Evolutionary conservation across 2,113 vertebrate species (phyloP).

Genomic region (Microtus ochrogaster): DNA sequence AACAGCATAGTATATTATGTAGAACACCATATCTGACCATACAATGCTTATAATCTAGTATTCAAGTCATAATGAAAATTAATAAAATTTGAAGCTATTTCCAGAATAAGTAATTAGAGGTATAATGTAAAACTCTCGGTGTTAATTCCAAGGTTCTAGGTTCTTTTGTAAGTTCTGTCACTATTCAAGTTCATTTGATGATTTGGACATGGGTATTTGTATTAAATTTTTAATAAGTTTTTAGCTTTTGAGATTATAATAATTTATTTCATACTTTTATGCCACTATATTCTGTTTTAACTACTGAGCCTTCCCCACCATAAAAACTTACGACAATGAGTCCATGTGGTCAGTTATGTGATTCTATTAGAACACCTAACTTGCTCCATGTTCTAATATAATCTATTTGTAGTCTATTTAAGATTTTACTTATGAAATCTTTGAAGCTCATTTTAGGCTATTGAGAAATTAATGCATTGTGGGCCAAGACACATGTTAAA

Average conservation of each 20-base stretch:
- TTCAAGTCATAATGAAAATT: background rate
- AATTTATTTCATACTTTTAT: background rate
- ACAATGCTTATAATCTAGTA: background rate
- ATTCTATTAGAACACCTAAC: background rate
- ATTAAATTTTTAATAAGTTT: background rate
- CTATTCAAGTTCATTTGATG: background rate
- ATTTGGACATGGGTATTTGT: background rate
- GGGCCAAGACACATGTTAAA: background rate
- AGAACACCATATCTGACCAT: background rate
- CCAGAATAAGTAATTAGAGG: background rate
- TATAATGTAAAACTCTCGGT: background rate
- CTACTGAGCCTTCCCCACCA: background rate
- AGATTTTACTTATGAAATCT: background rate
- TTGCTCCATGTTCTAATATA: background rate
- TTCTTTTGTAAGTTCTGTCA: background rate
- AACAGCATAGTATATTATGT: background rate
- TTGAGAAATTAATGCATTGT: background rate
- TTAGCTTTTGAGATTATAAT: background rate
- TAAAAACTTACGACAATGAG: background rate
- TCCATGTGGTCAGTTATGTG: background rate
- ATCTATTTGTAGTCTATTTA: conserved; percentile 9
- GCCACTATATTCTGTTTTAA: background rate
- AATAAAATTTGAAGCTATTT: conserved; percentile 4
- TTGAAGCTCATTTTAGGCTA: background rate
- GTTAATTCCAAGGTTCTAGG: background rate